Evolutionary conservation across 30 jellyfish, hydroid and myxozoan species (phyloP), one percentile per base, ranked within the genome.

Genomic region (Aurelia sp.): DNA sequence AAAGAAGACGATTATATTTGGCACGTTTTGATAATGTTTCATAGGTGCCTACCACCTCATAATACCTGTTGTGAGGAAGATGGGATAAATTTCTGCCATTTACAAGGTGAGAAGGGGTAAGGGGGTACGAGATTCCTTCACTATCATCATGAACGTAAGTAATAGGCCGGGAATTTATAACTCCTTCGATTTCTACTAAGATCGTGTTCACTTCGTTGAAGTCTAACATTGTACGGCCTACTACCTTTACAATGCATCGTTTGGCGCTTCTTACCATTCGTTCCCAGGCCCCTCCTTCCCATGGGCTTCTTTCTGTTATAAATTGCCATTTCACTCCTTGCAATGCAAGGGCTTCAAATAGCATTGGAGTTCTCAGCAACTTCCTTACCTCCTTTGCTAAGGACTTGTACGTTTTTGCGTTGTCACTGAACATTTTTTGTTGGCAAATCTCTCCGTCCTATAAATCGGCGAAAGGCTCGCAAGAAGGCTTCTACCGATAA

Each of bases 241-340:
- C 53, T 6, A 66, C 73, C 53, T 79, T 79, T 12, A 62, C 35
- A 47, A 79, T 10, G 41, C 71, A 35, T 11, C 81, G 41, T 60
- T 79, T 79, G 8, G 35, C 61, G 19, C 84, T 81, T 48, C 76
- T 66, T 9, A 81, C 62, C 19, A 81, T 19, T 33, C 91, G 47
- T 58, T 81, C 87, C 91, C 91, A 81, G 11, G 47, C 50, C 21
- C 91, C 91, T 31, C 91, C 91, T 47, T 70, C 47, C 85, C 85
- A 81, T 1, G 76, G 91, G 4, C 67, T 23, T 4, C 23, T 40
- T 3, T 81, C 91, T 13, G 65, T 52, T 11, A 81, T 67, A 20
- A 66, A 65, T 66, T 37, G 33, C 91, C 91, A 78, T 10, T 33
- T 31, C 23, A 78, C 89, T 3, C 52, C 81, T 48, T 61, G 67